These are phyloP conservation scores for Danaus chrysippus DNA, from an alignment of 2,888 invertebrate genomes.

Conservation along the genomic window DNA sequence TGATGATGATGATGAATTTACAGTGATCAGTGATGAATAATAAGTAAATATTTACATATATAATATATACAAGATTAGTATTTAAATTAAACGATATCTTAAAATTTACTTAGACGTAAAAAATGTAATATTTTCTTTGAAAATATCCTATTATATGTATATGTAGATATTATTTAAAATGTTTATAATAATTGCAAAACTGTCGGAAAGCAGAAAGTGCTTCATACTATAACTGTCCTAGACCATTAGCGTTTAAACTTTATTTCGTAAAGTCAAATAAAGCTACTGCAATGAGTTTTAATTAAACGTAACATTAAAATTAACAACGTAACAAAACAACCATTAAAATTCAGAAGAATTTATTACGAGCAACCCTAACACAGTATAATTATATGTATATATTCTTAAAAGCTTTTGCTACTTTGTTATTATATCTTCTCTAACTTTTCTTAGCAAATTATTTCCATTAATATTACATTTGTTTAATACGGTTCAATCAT, in stretches of 20 bases:
- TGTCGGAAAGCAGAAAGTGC: not conserved
- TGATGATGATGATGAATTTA: too few relatives aligned
- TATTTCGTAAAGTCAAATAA: constrained; percentile 27
- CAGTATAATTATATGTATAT: constrained; percentile 57
- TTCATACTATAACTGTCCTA: not conserved
- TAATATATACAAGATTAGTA: too few relatives aligned
- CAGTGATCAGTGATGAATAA: too few relatives aligned
- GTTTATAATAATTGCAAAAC: too few relatives aligned
- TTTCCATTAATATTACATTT: not conserved
- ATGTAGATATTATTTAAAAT: too few relatives aligned
- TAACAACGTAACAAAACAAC: constrained; percentile 57
- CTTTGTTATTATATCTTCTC: constrained; percentile 42
- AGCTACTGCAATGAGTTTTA: constrained; percentile 49
- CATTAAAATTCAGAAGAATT: constrained; percentile 25
- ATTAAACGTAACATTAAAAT: constrained; percentile 65
- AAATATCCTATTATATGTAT: too few relatives aligned
- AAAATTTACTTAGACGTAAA: too few relatives aligned
- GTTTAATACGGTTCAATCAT: not conserved
- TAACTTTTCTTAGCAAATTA: constrained; percentile 43
- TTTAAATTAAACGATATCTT: too few relatives aligned
- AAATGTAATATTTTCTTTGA: too few relatives aligned
- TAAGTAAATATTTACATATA: too few relatives aligned
- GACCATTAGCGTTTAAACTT: not conserved
- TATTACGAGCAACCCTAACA: constrained; percentile 39
- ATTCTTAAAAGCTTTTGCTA: constrained; percentile 52